Base-by-base conservation (phyloP, 53 echinoderm and acorn worm species). In the Hippasteria phrygiana region DNA sequence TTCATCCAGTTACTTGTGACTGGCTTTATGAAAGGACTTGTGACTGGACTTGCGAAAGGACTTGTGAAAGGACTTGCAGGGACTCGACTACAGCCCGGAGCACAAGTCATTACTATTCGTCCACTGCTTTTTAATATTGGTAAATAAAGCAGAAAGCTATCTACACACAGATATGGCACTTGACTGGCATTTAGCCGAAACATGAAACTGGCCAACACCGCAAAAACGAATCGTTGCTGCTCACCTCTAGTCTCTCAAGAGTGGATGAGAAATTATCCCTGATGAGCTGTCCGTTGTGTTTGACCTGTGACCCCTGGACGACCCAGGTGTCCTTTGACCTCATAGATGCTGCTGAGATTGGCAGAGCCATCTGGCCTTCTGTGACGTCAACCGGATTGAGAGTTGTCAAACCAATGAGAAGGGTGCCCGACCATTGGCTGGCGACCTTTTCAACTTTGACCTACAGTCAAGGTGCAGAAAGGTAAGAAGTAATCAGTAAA, bases 241-340 rank as follows among this genome's bases (percentile, higher is more conserved):
- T 36, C 11, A 98, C 98, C 89, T 93, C 92, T 77, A 98, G 79
- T 71, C 98, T 94, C 87, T 96, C 95, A 39, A 98, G 80, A 2
- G 98, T 92, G n/a, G 95, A 91, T 14, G 94, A 94, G 36, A 93
- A 98, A 63, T 98, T 98, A 39, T 91, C 94, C 83, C 91, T 95
- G 43, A 94, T 80, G 33, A 83, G 79, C 33, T 91, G 75, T 39
- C 98, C 98, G 43, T 94, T 94, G 64, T 90, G 89, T 74, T 93
- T 93, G 92, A 98, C 87, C 67, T 98, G 95, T 33, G 98, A 93
- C 53, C 95, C 98, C 88, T 96, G 94, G 81, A 98, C 91, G 37
- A 98, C 77, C 98, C 98, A 98, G 9, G 94, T 89, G 39, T 92
- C 94, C 78, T 90, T 92, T 20, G 83, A 76, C 64, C 75, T 90